Percentiles rank a stretch among this genome's conserved stretches.
phyloP scores from a whole-genome alignment of 2,113 vertebrate species.

The Lophotis ruficrista region DNA sequence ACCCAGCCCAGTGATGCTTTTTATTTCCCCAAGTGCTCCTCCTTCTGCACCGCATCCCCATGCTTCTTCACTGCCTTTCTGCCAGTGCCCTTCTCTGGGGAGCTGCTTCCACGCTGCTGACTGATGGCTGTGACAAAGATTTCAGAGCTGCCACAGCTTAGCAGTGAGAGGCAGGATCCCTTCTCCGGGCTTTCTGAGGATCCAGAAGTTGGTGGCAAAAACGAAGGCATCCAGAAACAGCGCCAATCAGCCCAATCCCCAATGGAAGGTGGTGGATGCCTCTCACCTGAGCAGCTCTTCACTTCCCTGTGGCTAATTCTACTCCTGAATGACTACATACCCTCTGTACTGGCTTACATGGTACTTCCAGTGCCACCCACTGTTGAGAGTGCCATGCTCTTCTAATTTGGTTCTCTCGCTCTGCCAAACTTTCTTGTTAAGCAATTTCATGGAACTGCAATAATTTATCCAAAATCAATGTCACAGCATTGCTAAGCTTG shows the following conservation, averaged over 20 bases:
- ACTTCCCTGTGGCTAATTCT: background rate
- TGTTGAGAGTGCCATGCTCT: background rate
- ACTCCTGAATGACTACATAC: background rate
- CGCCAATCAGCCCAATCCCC: background rate
- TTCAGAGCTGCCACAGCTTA: background rate
- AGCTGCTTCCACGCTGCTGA: background rate
- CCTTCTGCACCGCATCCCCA: background rate
- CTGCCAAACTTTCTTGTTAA: slow-evolving; percentile 24
- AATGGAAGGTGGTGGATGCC: background rate
- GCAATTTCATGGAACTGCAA: slow-evolving; percentile 38
- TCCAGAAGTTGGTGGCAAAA: background rate
- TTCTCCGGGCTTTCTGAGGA: background rate
- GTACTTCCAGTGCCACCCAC: background rate
- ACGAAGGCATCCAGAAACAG: background rate
- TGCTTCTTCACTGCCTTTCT: background rate
- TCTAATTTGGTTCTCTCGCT: background rate
- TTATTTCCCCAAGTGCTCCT: background rate
- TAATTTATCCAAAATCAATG: slow-evolving; percentile 47
- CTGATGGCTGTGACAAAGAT: background rate
- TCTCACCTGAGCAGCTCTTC: background rate
- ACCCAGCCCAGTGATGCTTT: background rate
- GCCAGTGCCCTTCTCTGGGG: slow-evolving; percentile 1
- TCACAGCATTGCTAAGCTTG: slow-evolving; percentile 31
- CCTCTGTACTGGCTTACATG: background rate
- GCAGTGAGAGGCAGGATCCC: background rate